Base-by-base conservation (phyloP, 2,888 invertebrate genomes). In the Neria commutata region DNA sequence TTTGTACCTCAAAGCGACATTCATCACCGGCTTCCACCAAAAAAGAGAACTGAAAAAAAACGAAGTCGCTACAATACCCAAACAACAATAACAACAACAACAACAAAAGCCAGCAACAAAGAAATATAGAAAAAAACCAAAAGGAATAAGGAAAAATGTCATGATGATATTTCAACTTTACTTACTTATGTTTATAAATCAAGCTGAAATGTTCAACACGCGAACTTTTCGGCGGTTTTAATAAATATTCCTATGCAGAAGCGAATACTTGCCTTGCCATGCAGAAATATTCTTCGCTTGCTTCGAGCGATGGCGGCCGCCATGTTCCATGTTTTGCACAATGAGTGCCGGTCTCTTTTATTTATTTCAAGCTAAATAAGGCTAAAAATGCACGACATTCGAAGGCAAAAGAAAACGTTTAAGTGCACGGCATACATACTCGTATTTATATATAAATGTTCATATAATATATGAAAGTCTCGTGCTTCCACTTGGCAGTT, bases 141-240 rank as follows among this genome's bases (percentile, higher is more conserved):
- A 54, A 42, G 10, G 50, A 33, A 4, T 26, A 6, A 21, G 26
- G 40, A 37, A 58, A 63, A 60, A 66, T 70, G 67, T 63, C 69
- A 65, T 63, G 62, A 66, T 71, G 66, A 64, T 67, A 67, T 71
- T 71, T 68, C 65, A 67, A 67, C 68, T 61, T 67, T 49, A 64
- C 64, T 67, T 64, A 64, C 67, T 72, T 67, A 57, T 69, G 67
- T 69, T 69, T 73, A 74, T 75, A 75, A 74, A 74, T 74, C 75
- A 75, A 72, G 72, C 61, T 66, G 56, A 55, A 53, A 60, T 47
- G 63, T 61, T 37, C 64, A 73, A 67, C 73, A 74, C 75, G 73
- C 73, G 63, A 74, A 70, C 68, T 67, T 67, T 66, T 60, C 23
- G 47, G 56, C 46, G 42, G 48, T 56, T 56, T 61, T 54, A 59